A percentile compares a stretch with the other conserved stretches of the same genome.
Conservation (phyloP, 2,113 vertebrate species). For the Columba janthina region DNA sequence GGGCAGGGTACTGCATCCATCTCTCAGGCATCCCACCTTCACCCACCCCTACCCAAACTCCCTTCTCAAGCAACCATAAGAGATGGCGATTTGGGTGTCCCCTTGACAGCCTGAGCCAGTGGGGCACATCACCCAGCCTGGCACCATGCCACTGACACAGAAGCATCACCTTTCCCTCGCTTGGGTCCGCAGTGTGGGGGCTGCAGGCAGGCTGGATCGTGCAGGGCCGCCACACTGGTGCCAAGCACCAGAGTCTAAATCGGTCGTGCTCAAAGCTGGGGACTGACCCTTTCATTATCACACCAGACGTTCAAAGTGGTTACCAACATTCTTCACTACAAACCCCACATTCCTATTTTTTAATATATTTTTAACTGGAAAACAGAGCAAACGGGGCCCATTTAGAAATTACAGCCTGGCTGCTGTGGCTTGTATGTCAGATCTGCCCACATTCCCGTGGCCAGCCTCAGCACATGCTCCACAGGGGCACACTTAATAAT, state of each 20-base stretch:
- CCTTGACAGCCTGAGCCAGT: not conserved
- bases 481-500: conserved; percentile 71
- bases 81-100: not conserved
- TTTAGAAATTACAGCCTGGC: conserved; percentile 74
- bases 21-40: not conserved
- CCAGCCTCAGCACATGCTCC: conserved; percentile 73
- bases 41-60: not conserved
- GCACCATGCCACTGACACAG: not conserved
- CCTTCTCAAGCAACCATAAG: not conserved
- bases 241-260: conserved; percentile 68
- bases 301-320: conserved; percentile 66
- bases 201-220: not conserved
- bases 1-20: not conserved
- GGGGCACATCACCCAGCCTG: accelerated
- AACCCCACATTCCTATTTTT: conserved; percentile 71
- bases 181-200: accelerated
- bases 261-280: conserved; percentile 58
- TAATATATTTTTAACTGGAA: conserved; percentile 77
- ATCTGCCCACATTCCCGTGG: conserved; percentile 76
- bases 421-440: conserved; percentile 72
- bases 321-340: conserved; percentile 65
- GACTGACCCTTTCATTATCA: conserved; percentile 74
- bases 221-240: not conserved
- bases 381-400: conserved; percentile 52
- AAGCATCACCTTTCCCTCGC: not conserved